Evolutionary conservation across 2,888 invertebrate genomes (phyloP), one percentile per base, ranked within the genome.

Genomic region (Epistrophe grossulariae): DNA sequence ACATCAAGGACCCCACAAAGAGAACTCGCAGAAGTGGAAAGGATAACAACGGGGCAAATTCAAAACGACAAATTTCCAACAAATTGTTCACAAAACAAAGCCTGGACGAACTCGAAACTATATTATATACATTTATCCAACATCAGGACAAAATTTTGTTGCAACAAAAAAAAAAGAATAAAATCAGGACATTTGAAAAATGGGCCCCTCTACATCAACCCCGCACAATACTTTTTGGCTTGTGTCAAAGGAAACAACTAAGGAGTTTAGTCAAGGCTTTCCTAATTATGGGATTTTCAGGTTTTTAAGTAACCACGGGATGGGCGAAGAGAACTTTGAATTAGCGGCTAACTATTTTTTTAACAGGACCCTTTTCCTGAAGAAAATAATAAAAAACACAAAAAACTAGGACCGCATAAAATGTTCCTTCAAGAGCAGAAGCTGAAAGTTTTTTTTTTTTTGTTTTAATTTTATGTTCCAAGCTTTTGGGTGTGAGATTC

Each of bases 41-140:
- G 78, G 68, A 82, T 60, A 80, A 82, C 79, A 62, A 38, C 31
- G 62, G 50, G 55, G 40, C 11, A 40, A 82, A 72, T 64, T 62
- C 71, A 66, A 82, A 78, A 79, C 79, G 83, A 74, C 66, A 79
- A 87, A 79, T 79, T 76, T 79, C n/a, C 79, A 64, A 52, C 70
- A 83, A 83, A 81, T 77, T 84, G 76, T 81, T 66, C 59, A 38
- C 66, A 57, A 83, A 79, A 87, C 87, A 87, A 79, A 83, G 83
- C 72, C 55, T 28, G 57, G 45, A 72, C 72, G 15, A 43, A 72
- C 59, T 72, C 85, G 72, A 64, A 77, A 71, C 71, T 68, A 57
- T 59, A 55, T 35, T 31, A 31, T 38, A 10, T 38, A 31, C 52
- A 55, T 24, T 7, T 24, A n/a, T 45, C 38, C 15, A 31, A 71